A percentile compares a stretch with the other conserved stretches of the same genome.
These are phyloP conservation scores for Bruchidius siliquastri DNA, from an alignment of 2,888 invertebrate genomes.

Conservation along the genomic window DNA sequence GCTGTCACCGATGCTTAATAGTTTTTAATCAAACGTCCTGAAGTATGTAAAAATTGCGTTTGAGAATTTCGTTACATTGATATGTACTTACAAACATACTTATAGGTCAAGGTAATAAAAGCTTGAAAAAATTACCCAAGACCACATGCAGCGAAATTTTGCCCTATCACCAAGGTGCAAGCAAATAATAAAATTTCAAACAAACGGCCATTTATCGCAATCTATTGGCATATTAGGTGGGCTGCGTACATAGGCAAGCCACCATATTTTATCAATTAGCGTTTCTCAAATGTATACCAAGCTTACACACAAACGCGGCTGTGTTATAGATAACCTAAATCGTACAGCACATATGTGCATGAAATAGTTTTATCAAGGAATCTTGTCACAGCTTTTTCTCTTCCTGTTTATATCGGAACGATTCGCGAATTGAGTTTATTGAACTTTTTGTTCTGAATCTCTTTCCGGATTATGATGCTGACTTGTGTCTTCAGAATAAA, in stretches of 20 bases:
- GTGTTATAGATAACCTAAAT: not conserved
- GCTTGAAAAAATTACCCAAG: too few relatives aligned
- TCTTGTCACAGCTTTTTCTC: not conserved
- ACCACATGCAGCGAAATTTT: too few relatives aligned
- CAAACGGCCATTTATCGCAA: not conserved
- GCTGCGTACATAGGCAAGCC: not conserved
- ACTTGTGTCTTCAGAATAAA: too few relatives aligned
- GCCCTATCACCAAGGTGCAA: not conserved
- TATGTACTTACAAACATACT: too few relatives aligned
- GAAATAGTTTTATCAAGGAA: not conserved
- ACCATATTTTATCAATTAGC: not conserved
- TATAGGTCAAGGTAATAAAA: too few relatives aligned
- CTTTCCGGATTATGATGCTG: too few relatives aligned
- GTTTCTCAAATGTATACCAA: not conserved
- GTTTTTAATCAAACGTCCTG: too few relatives aligned
- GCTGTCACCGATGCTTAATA: too few relatives aligned
- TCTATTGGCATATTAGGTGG: not conserved
- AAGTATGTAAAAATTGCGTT: too few relatives aligned
- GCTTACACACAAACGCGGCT: not conserved
- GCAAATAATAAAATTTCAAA: not conserved
- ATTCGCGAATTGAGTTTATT: not conserved
- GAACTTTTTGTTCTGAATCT: too few relatives aligned
- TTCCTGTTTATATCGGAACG: not conserved
- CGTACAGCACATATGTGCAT: not conserved
- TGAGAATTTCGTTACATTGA: too few relatives aligned